Conservation (phyloP, 37 sponge, comb jelly and placozoan species). For the Crambe crambe region DNA sequence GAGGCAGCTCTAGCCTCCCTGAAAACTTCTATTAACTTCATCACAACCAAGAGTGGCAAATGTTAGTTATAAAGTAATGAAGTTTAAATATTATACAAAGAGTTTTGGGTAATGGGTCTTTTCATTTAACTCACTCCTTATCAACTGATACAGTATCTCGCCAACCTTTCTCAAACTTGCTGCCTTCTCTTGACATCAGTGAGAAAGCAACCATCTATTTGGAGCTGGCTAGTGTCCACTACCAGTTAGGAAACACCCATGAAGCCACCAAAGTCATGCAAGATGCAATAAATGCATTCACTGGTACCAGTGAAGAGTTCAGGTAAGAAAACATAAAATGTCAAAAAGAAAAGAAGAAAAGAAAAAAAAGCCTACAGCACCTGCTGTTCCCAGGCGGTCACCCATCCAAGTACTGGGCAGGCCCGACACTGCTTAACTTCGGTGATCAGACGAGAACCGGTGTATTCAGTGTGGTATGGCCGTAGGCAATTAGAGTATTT, state of each 20-base stretch:
- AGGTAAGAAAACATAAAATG: conserved; percentile 41
- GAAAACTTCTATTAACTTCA: conserved; percentile 54
- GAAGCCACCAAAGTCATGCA: conserved; percentile 95
- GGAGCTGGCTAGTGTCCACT: conserved; percentile 66
- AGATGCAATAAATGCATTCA: conserved; percentile 86
- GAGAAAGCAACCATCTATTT: conserved; percentile 72
- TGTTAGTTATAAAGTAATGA: neutral
- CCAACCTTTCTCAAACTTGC: neutral
- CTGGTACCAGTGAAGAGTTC: conserved; percentile 80
- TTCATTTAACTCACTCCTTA: no score
- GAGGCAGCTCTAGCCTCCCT: conserved; percentile 66
- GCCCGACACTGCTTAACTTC: no score
- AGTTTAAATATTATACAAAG: no score
- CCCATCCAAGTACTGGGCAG: no score
- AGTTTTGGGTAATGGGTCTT: no score
- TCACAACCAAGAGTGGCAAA: conserved; percentile 7
- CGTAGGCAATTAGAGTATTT: no score
- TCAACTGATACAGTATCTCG: no score
- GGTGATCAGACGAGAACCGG: no score
- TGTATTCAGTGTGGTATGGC: no score
- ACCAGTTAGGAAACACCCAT: conserved; percentile 43
- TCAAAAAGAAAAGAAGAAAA: neutral
- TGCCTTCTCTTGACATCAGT: conserved; percentile 27
- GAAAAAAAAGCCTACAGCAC: no score
- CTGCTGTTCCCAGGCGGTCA: no score